Evolutionary conservation across 2,797 vertebrate genomes (phyloP).

Genomic region (Hydrolagus colliei): DNA sequence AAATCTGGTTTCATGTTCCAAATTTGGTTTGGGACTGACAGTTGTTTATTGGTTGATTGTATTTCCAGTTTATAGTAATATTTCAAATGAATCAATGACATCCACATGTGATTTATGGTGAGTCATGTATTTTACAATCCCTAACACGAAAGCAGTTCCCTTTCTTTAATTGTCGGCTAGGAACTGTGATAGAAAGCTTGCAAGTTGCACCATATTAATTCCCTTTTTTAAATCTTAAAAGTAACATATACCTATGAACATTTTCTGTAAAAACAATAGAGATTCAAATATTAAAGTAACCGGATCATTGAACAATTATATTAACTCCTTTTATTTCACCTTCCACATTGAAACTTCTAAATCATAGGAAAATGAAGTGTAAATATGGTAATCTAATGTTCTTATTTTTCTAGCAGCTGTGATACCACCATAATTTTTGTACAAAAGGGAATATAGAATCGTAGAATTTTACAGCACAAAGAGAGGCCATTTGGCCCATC

Average conservation of each 20-base stretch:
- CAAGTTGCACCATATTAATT: not conserved
- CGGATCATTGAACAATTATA: not conserved
- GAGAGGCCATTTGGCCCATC: no score
- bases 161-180: not conserved
- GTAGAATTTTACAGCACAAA: no score
- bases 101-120: not conserved
- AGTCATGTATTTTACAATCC: not conserved
- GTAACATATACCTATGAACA: not conserved
- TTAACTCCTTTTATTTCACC: not conserved
- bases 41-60: not conserved
- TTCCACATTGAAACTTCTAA: constrained; percentile 37
- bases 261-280: not conserved
- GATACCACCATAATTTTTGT: constrained; percentile 46
- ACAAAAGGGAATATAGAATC: constrained; percentile 42
- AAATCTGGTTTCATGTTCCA: not conserved
- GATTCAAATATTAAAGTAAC: not conserved
- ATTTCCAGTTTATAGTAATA: not conserved
- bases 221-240: no score
- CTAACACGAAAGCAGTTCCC: not conserved
- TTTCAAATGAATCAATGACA: not conserved
- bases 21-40: not conserved
- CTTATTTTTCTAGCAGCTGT: constrained; percentile 56
- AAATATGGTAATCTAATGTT: constrained; percentile 54
- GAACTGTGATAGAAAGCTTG: not conserved
- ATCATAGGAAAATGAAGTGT: constrained; percentile 48